A percentile compares a stretch with the other conserved stretches of the same genome.
These are phyloP conservation scores for Atrichornis clamosus DNA, from an alignment of 2,113 vertebrate genomes.

Conservation along the genomic window DNA sequence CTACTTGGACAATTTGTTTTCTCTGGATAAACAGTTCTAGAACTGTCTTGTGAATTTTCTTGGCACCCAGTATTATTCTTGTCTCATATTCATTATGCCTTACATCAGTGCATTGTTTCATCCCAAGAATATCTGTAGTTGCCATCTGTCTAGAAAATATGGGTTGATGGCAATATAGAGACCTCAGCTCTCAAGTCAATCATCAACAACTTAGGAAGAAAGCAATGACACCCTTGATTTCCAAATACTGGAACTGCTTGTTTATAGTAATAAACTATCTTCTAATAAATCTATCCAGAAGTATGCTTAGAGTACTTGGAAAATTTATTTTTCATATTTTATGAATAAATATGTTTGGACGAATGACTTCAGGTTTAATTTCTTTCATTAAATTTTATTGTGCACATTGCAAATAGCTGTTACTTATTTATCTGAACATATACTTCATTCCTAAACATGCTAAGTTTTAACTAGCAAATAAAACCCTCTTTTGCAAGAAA, in stretches of 20 bases:
- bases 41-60: not conserved
- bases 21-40: not conserved
- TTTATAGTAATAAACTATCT: not conserved
- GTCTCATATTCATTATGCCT: conserved; percentile 11
- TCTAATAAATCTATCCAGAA: not conserved
- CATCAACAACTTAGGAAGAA: not conserved
- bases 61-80: not conserved
- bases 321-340: not conserved
- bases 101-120: conserved; percentile 28
- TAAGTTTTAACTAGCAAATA: not conserved
- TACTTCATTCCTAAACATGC: not conserved
- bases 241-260: not conserved
- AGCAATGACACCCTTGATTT: not conserved
- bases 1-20: not conserved
- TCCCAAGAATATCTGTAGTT: conserved; percentile 1
- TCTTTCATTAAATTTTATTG: not conserved
- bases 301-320: not conserved
- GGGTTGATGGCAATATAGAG: not conserved
- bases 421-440: not conserved
- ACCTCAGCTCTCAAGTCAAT: conserved; percentile 1
- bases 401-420: not conserved
- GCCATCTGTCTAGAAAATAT: conserved; percentile 19
- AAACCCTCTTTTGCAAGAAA: not conserved
- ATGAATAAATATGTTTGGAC: not conserved
- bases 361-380: not conserved